phyloP scores from a whole-genome alignment of 2,888 invertebrate species.

The Unio delphinus region DNA sequence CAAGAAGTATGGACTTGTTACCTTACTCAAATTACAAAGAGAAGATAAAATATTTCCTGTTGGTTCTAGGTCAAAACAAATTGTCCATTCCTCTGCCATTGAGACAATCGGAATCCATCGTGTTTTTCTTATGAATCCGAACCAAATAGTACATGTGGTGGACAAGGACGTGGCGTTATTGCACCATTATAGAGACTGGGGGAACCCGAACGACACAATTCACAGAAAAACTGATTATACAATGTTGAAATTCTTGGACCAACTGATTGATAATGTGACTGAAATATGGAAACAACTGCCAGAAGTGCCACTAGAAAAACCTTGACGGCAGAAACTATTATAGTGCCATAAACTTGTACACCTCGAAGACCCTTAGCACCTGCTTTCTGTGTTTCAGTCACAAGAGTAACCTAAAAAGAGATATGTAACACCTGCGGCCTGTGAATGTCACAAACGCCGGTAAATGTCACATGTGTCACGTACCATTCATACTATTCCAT shows the following conservation, averaged over 20 bases:
- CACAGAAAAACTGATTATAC: conserved; percentile 21
- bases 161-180: conserved; percentile 28
- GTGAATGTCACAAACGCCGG: too few relatives aligned
- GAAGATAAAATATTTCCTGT: conserved; percentile 35
- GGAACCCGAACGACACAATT: conserved; percentile 23
- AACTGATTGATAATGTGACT: conserved; percentile 26
- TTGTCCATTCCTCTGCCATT: conserved; percentile 41
- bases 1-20: conserved; percentile 38
- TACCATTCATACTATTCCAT: too few relatives aligned
- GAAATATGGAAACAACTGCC: conserved; percentile 23
- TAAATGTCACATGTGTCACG: too few relatives aligned
- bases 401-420: too few relatives aligned
- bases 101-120: conserved; percentile 53
- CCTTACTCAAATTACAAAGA: conserved; percentile 41
- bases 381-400: too few relatives aligned
- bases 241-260: conserved; percentile 26
- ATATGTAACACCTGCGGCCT: too few relatives aligned
- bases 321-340: neutral
- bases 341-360: too few relatives aligned
- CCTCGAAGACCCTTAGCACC: too few relatives aligned
- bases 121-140: conserved; percentile 24
- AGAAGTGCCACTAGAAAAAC: conserved; percentile 19
- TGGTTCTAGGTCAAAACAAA: conserved; percentile 50
- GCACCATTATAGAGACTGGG: conserved; percentile 58
- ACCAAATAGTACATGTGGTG: conserved; percentile 11